Evolutionary conservation across 2,113 vertebrate species (phyloP).

Genomic region (Spermophilus dauricus): DNA sequence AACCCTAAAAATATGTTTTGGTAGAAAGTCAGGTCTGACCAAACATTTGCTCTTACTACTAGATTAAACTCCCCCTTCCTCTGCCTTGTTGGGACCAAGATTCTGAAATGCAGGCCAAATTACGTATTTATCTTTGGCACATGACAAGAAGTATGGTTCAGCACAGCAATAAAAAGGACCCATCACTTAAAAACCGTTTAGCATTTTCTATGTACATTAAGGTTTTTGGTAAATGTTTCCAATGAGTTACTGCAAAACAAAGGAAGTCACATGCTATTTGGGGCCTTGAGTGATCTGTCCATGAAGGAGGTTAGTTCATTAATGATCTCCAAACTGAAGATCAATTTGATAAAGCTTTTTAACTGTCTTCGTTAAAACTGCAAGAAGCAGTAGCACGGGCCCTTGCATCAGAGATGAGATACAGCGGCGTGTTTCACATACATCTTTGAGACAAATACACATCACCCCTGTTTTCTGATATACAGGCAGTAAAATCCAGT

Average conservation of each 20-base stretch:
- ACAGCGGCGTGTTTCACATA: constrained; percentile 75
- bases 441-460: constrained; percentile 83
- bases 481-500: constrained; percentile 85
- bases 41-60: constrained; percentile 75
- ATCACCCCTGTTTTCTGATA: constrained; percentile 84
- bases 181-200: constrained; percentile 79
- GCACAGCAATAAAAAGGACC: constrained; percentile 81
- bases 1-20: constrained; percentile 79
- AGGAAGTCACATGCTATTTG: constrained; percentile 80
- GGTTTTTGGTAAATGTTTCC: constrained; percentile 82
- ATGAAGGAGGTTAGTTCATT: constrained; percentile 88
- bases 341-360: constrained; percentile 88
- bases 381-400: constrained; percentile 83
- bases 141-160: constrained; percentile 74
- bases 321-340: constrained; percentile 89
- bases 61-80: constrained; percentile 74
- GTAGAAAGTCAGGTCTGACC: constrained; percentile 78
- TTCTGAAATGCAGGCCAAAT: constrained; percentile 71
- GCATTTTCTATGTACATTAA: constrained; percentile 76
- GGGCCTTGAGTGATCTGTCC: constrained; percentile 84
- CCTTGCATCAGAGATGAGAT: constrained; percentile 84
- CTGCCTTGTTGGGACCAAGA: constrained; percentile 66
- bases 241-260: constrained; percentile 78
- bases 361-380: constrained; percentile 87
- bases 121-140: constrained; percentile 64